phyloP scores from a whole-genome alignment of 92 coral and sea anemone genomes.

The Heliopora coerulea region DNA sequence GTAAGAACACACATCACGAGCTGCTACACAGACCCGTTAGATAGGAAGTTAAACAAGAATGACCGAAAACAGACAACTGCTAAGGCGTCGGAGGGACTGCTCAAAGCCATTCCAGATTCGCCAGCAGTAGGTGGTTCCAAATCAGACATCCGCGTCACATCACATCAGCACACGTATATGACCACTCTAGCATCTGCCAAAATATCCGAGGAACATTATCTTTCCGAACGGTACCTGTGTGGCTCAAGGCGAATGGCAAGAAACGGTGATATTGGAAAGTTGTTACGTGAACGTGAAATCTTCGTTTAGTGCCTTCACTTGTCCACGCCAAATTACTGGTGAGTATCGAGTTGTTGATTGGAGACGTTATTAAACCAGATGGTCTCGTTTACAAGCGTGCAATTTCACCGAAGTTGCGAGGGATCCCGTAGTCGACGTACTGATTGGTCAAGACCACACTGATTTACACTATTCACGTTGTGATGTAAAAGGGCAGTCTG shows the following conservation, averaged over 20 bases:
- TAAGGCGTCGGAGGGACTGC: too few species aligned
- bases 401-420: conserved; percentile 12
- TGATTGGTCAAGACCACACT: conserved; percentile 32
- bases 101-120: too few species aligned
- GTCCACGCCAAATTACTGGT: conserved; percentile 31
- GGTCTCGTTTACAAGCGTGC: conserved; percentile 11
- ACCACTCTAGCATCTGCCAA: too few species aligned
- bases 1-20: too few species aligned
- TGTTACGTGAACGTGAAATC: conserved; percentile 19
- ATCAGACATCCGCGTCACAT: too few species aligned
- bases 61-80: too few species aligned
- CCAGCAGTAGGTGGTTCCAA: too few species aligned
- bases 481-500: background rate
- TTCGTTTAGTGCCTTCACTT: background rate
- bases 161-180: too few species aligned
- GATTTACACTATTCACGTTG: conserved; percentile 22
- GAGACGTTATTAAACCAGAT: conserved; percentile 10
- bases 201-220: too few species aligned
- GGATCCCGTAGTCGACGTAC: conserved; percentile 27
- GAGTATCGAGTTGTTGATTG: conserved; percentile 18
- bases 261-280: conserved; percentile 17
- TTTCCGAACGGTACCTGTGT: too few species aligned
- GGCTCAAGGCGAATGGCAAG: too few species aligned
- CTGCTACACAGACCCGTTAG: background rate
- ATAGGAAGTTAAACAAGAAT: too few species aligned